Percentiles rank a stretch among this genome's conserved stretches.
Evolutionary conservation across 2,888 invertebrate genomes (phyloP).

Genomic region (Cheilosia grossa): DNA sequence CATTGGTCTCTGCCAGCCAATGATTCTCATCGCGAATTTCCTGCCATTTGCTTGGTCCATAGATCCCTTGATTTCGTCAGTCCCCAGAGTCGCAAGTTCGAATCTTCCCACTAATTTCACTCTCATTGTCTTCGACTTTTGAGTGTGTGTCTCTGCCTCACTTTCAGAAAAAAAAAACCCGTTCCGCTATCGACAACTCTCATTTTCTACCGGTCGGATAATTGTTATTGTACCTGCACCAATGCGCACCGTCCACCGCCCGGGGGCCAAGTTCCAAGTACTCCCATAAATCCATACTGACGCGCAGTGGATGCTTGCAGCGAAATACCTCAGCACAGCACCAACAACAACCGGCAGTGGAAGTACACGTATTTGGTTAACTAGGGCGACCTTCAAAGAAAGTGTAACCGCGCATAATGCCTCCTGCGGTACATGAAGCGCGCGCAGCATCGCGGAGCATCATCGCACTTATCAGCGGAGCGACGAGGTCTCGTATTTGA

Average conservation of each 20-base stretch:
- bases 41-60: conserved; percentile 30
- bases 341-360: conserved; percentile 53
- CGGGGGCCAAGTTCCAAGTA: conserved; percentile 25
- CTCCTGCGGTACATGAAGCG: conserved; percentile 24
- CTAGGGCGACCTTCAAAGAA: conserved; percentile 75
- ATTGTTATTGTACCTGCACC: conserved; percentile 73
- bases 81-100: conserved; percentile 51
- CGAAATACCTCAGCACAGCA: conserved; percentile 42
- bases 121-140: conserved; percentile 49
- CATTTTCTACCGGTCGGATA: conserved; percentile 67
- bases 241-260: conserved; percentile 41
- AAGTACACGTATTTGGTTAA: conserved; percentile 72
- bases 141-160: conserved; percentile 46
- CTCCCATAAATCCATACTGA: conserved; percentile 45
- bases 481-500: conserved; percentile 33
- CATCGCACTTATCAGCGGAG: conserved; percentile 40
- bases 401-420: conserved; percentile 61
- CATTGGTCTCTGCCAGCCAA: conserved; percentile 19
- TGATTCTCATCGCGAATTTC: conserved; percentile 54
- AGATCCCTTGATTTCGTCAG: conserved; percentile 50
- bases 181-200: conserved; percentile 70
- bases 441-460: conserved; percentile 24
- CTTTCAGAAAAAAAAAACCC: conserved; percentile 66
- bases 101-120: conserved; percentile 74
- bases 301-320: conserved; percentile 8